Percentiles rank a stretch among this genome's conserved stretches.
Evolutionary conservation across 2,888 invertebrate species (phyloP).

Genomic region (Melinaea menophilus): DNA sequence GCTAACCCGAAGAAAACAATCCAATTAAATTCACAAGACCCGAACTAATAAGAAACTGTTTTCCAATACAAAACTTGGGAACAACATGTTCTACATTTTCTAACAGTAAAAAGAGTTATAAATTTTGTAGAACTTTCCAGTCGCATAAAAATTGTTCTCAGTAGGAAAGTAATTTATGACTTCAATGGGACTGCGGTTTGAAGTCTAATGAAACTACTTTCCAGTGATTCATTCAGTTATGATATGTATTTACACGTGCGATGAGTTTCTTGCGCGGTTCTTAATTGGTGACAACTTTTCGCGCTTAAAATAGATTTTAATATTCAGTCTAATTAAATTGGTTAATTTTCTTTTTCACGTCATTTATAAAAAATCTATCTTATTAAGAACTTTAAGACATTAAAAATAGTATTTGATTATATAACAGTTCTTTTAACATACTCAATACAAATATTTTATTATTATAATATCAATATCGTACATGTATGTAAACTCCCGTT

Average conservation of each 20-base stretch:
- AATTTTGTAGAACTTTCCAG: conserved; percentile 14
- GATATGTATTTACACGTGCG: conserved; percentile 33
- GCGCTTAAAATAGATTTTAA: conserved; percentile 21
- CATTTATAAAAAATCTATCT: conserved; percentile 25
- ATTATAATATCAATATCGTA: too few species aligned
- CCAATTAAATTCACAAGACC: conserved; percentile 12
- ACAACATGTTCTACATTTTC: conserved; percentile 10
- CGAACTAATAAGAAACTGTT: conserved; percentile 10
- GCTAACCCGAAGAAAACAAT: conserved; percentile 3
- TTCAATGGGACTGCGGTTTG: conserved; percentile 40
- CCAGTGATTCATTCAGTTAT: conserved; percentile 48
- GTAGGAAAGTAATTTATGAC: conserved; percentile 40
- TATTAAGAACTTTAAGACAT: background rate
- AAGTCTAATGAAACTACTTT: conserved; percentile 54
- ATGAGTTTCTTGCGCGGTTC: conserved; percentile 22
- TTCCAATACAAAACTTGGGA: conserved; percentile 14
- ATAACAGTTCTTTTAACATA: too few species aligned
- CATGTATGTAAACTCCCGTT: background rate
- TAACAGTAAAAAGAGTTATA: conserved; percentile 13
- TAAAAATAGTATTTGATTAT: too few species aligned
- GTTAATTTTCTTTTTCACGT: too few species aligned
- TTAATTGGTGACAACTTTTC: conserved; percentile 30
- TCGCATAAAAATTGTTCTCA: conserved; percentile 41
- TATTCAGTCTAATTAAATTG: conserved; percentile 9
- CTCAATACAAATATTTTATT: too few species aligned